Evolutionary conservation across 2,888 invertebrate species (phyloP).

Genomic region (Euclidia mi): DNA sequence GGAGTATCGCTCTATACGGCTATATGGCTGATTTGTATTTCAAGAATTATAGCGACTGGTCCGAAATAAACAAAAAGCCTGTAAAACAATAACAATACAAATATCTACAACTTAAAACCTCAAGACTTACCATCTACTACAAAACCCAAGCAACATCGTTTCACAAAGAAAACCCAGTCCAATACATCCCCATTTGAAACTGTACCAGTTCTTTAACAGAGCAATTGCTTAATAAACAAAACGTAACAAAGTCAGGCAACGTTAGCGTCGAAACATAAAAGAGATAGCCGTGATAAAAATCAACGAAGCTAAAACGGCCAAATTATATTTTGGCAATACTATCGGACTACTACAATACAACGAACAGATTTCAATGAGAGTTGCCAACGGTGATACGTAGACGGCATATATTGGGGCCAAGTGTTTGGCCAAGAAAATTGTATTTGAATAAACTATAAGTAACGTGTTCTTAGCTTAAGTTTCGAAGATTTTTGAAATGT

Average conservation of each 20-base stretch:
- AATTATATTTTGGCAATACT: conserved; percentile 59
- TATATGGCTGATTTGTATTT: too few relatives aligned
- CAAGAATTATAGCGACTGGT: too few relatives aligned
- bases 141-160: too few relatives aligned
- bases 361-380: conserved; percentile 57
- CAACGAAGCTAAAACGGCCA: conserved; percentile 58
- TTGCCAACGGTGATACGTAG: conserved; percentile 49
- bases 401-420: conserved; percentile 47
- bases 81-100: too few relatives aligned
- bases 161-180: too few relatives aligned
- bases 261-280: conserved; percentile 49
- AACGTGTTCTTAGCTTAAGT: not conserved
- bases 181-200: not conserved
- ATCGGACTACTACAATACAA: conserved; percentile 31
- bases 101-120: too few relatives aligned
- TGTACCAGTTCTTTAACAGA: not conserved
- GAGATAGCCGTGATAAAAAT: conserved; percentile 56
- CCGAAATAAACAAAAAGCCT: too few relatives aligned
- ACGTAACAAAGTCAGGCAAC: conserved; percentile 45
- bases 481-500: too few relatives aligned
- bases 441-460: conserved; percentile 26
- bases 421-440: conserved; percentile 45
- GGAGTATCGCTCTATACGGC: too few relatives aligned
- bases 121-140: too few relatives aligned
- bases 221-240: conserved; percentile 42